A percentile compares a stretch with the other conserved stretches of the same genome.
phyloP scores from a whole-genome alignment of 1,140 invertebrate species.

The Scaptomyza hsui region DNA sequence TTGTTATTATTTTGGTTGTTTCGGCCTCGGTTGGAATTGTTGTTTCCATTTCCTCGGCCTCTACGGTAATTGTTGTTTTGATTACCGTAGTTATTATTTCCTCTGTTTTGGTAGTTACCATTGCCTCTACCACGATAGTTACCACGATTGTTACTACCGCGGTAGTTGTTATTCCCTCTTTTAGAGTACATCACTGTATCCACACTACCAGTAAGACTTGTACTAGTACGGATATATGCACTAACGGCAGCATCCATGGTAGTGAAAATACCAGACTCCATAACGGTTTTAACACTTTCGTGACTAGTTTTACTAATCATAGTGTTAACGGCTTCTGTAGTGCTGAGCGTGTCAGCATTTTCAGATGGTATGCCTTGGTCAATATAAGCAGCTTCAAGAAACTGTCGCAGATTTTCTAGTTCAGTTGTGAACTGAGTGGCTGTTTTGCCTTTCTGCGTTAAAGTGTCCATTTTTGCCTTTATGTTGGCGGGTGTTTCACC shows the following conservation, averaged over 20 bases:
- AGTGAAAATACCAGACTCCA: slow-evolving; percentile 1
- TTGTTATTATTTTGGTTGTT: neutral
- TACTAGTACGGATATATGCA: slow-evolving; percentile 11
- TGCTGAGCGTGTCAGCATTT: too few species aligned
- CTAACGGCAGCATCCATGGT: slow-evolving; percentile 10
- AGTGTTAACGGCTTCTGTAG: too few species aligned
- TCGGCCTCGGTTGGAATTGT: neutral
- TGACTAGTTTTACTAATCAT: too few species aligned
- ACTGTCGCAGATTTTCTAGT: too few species aligned
- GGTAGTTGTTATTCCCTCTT: neutral
- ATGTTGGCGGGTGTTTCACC: too few species aligned
- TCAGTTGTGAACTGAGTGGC: too few species aligned
- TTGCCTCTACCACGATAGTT: slow-evolving; percentile 8
- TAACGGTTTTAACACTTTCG: too few species aligned
- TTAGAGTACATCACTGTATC: slow-evolving; percentile 1
- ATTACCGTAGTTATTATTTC: slow-evolving; percentile 7
- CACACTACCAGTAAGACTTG: slow-evolving; percentile 9
- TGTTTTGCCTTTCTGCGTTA: too few species aligned
- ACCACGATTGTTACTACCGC: neutral
- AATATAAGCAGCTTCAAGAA: too few species aligned
- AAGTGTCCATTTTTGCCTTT: too few species aligned
- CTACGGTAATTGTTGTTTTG: slow-evolving; percentile 5
- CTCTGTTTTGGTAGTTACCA: neutral
- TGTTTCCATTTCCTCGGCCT: slow-evolving; percentile 6
- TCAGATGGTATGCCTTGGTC: too few species aligned